Evolutionary conservation across 2,797 vertebrate species (phyloP), one percentile per base, ranked within the genome.

Genomic region (Numenius phaeopus): DNA sequence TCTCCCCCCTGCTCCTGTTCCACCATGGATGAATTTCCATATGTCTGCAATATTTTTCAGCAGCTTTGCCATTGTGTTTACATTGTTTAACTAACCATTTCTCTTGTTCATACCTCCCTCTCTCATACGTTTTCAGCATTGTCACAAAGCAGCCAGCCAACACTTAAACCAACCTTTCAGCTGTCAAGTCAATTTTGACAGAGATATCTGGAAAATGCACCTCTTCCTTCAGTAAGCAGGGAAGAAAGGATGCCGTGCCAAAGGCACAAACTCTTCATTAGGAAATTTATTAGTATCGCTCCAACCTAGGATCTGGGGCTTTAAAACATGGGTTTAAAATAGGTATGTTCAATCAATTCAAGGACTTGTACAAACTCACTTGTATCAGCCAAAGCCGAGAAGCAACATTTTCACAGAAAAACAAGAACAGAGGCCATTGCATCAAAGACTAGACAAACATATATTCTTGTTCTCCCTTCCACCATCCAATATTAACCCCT

Each of bases 1-100:
- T 83, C n/a, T 70, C 23, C 26, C 30, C 34, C 18, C 21, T 19
- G 23, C 19, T 89, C 27, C 17, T 0, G 0, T 29, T 46, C 24
- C 15, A 71, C 16, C 5, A 49, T 3, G 21, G 34, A 72, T 13
- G 4, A 72, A 77, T 61, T 77, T 75, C 67, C 58, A 12, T 23
- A 18, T 3, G 9, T 8, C n/a, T n/a, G 9, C 66, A 65, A 7
- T 29, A 72, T 59, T 59, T 86, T 37, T 55, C 44, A 70, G 47
- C 29, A 90, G 16, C 24, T 80, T 58, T 92, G n/a, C 30, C 62
- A 32, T 1, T 76, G 27, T 37, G 30, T 55, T 85, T 73, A 69
- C 46, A 23, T 3, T 20, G 44, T 27, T n/a, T 47, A 40, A 58
- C 27, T 73, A 57, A 52, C 19, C 16, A 27, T 40, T 90, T 66